Base-by-base conservation (phyloP, 2,797 vertebrate species). In the Erpetoichthys calabaricus region DNA sequence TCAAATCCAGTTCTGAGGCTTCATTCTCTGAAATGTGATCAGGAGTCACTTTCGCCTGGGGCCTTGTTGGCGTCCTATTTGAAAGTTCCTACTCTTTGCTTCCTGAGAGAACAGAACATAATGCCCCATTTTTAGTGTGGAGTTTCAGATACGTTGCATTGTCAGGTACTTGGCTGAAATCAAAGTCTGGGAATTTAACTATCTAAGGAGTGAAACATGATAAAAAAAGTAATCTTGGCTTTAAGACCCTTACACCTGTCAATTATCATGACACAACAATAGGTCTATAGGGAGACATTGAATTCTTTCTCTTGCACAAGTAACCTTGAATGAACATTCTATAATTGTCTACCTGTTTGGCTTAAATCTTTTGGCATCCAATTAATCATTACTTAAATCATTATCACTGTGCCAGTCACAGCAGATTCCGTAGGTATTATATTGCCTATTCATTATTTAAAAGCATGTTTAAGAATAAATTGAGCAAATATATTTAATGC, bases 11-110 rank as follows among this genome's bases (percentile, higher is more conserved):
- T 60, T 47, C 57, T 68, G 59, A 60, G 60, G 57, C 61, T 66
- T 66, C 63, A 56, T 59, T 47, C 53, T 61, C 60, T 71, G 69
- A 68, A 68, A 73, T 66, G 60, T 64, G 67, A 73, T 69, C 64
- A 62, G 67, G 63, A 67, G 60, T 65, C 56, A 54, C 59, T 60
- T 8, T 60, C 59, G 64, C 71, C 67, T 59, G 8, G 59, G 67
- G 69, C 64, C 59, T 58, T 53, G 62, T 42, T 62, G 59, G 62
- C 62, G 60, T 64, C 60, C 62, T 68, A 62, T 62, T 67, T 60
- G 63, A 67, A 65, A 63, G 64, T 62, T 62, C 56, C 55, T 54
- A 46, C 59, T 62, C 60, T 62, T 59, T 46, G 55, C 60, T 64
- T 69, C 63, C 63, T 64, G 66, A 62, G 64, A 62, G 63, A 45